Evolutionary conservation across 1,140 invertebrate species (phyloP).

Genomic region (Nephila pilipes): DNA sequence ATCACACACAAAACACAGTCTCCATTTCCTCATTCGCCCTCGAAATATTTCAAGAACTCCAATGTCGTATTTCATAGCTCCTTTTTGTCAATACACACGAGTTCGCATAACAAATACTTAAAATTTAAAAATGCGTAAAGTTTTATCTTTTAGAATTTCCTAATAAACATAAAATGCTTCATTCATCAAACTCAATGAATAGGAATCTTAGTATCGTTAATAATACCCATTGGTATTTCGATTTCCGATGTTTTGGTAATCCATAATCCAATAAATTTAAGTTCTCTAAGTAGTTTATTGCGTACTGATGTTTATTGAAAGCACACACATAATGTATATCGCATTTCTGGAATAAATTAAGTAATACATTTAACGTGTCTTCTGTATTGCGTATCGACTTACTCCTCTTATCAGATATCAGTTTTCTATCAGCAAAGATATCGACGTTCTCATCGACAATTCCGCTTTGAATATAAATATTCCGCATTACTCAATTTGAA

Average conservation of each 20-base stretch:
- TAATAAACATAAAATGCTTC: background rate
- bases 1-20: too few species aligned
- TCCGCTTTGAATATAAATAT: background rate
- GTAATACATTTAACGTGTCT: background rate
- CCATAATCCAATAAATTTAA: slow-evolving; percentile 13
- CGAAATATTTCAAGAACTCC: too few species aligned
- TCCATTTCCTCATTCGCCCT: too few species aligned
- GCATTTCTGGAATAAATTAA: slow-evolving; percentile 14
- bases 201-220: background rate
- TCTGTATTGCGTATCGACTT: background rate
- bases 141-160: background rate
- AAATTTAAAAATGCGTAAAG: background rate
- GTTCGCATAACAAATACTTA: background rate
- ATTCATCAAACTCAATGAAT: background rate
- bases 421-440: background rate
- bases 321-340: background rate
- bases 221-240: background rate
- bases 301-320: background rate
- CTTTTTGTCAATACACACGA: too few species aligned
- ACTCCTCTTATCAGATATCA: background rate
- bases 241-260: background rate
- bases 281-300: background rate
- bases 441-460: background rate
- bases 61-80: too few species aligned
- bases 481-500: background rate